Base-by-base conservation (phyloP, 2,888 invertebrate genomes). In the Cantharis rustica region DNA sequence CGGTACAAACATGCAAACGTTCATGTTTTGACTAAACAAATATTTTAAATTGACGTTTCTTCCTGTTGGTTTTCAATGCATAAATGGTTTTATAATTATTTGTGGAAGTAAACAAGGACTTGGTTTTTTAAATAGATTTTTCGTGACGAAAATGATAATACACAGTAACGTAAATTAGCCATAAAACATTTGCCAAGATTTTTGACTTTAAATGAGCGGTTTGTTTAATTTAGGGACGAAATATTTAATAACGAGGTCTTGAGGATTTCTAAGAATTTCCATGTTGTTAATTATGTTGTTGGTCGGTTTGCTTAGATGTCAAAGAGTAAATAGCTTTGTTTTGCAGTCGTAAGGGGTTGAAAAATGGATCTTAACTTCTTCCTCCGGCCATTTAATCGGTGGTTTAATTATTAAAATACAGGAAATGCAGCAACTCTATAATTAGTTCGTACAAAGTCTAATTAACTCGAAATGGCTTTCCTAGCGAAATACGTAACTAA, bases 261-360 rank as follows among this genome's bases (percentile, higher is more conserved):
- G 64, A 66, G 23, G 23, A 16, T 66, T n/a, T 66, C 23, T 9
- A 11, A 23, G 64, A 66, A 64, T 64, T 64, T 64, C 64, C 17
- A n/a, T 20, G 23, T 66, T 66, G 64, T 66, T 66, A 66, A 66
- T 66, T 16, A 23, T 20, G 23, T 66, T 66, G 64, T 66, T 66
- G 64, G 17, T 16, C 23, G 23, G 11, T 20, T 20, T 66, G 64
- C 11, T 66, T 23, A n/a, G n/a, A 20, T 66, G 64, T 66, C 64
- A 66, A 66, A 66, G 64, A 66, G 64, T 66, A 66, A 66, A 66
- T 66, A 10, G 64, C 23, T 66, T n/a, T 66, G 64, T 66, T 16
- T 66, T 66, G 11, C n/a, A 47, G 47, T 47, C 47, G 4, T 47
- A 3, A 47, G 9, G 47, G 47, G 47, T 47, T n/a, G 47, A 47